A percentile compares a stretch with the other conserved stretches of the same genome.
These are phyloP conservation scores for Gobionotothen gibberifrons DNA, from an alignment of 2,797 vertebrate species.

Conservation along the genomic window DNA sequence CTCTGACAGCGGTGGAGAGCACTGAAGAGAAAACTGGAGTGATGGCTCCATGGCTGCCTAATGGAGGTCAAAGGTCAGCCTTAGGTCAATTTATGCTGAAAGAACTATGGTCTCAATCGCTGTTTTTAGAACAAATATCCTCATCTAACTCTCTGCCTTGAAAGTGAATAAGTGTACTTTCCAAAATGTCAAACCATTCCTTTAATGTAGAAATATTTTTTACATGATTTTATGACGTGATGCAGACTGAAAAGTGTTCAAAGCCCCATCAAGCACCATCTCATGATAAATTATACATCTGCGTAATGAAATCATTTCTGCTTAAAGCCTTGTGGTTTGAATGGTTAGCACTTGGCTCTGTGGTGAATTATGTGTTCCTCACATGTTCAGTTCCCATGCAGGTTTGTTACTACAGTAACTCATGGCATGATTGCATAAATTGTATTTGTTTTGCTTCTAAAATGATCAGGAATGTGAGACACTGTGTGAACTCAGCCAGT, in stretches of 20 bases:
- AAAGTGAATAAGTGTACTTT: background rate
- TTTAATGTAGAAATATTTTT: background rate
- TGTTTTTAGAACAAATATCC: slow-evolving; percentile 5
- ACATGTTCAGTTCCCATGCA: background rate
- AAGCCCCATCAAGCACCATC: background rate
- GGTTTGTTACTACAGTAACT: slow-evolving; percentile 5
- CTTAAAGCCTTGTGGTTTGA: slow-evolving; percentile 9
- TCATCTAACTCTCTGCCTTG: background rate
- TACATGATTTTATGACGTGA: background rate
- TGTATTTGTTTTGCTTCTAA: slow-evolving; percentile 18
- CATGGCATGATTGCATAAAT: background rate
- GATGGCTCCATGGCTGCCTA: slow-evolving; percentile 9
- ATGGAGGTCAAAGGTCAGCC: slow-evolving; percentile 34
- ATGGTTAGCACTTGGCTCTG: slow-evolving; percentile 6
- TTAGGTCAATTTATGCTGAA: slow-evolving; percentile 33
- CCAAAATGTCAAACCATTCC: background rate
- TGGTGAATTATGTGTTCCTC: slow-evolving; percentile 1
- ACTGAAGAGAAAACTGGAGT: slow-evolving; percentile 15
- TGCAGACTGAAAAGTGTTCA: background rate
- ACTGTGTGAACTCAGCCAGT: slow-evolving; percentile 10
- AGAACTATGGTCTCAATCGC: background rate
- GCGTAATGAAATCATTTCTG: slow-evolving; percentile 9
- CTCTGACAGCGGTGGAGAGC: slow-evolving; percentile 33
- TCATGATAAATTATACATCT: slow-evolving; percentile 14
- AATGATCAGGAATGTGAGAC: slow-evolving; percentile 29